These are phyloP conservation scores for Orchesella flavescens DNA, from an alignment of 2,888 invertebrate species.

Conservation along the genomic window DNA sequence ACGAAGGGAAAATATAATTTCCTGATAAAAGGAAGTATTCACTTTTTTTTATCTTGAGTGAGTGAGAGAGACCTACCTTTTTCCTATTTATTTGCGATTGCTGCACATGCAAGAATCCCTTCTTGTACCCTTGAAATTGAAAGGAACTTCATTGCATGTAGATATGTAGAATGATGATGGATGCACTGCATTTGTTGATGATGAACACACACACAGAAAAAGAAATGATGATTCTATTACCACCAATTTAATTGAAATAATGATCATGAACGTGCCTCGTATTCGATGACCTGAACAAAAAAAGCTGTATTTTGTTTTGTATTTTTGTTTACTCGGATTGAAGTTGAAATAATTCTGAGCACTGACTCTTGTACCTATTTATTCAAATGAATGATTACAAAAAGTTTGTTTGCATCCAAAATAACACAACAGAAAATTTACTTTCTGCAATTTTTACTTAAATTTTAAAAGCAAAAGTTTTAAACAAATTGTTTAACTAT, in stretches of 20 bases:
- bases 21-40: constrained; percentile 45
- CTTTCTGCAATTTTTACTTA: not conserved
- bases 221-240: constrained; percentile 49
- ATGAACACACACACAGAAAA: constrained; percentile 10
- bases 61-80: constrained; percentile 13
- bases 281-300: constrained; percentile 51
- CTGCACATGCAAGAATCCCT: not conserved
- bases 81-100: constrained; percentile 17
- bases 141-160: too few species aligned
- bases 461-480: constrained; percentile 21
- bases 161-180: too few species aligned
- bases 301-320: constrained; percentile 4
- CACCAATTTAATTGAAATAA: not conserved
- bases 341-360: not conserved
- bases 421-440: not conserved
- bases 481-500: not conserved
- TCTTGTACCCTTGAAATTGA: too few species aligned
- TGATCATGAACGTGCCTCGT: constrained; percentile 19
- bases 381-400: not conserved
- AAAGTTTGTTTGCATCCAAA: not conserved
- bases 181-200: too few species aligned
- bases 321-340: not conserved
- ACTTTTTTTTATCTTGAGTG: constrained; percentile 47
- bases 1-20: constrained; percentile 56
- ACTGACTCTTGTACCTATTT: constrained; percentile 2